These are phyloP conservation scores for Mormyrus lacerda DNA, from an alignment of 2,113 vertebrate species.

Conservation along the genomic window DNA sequence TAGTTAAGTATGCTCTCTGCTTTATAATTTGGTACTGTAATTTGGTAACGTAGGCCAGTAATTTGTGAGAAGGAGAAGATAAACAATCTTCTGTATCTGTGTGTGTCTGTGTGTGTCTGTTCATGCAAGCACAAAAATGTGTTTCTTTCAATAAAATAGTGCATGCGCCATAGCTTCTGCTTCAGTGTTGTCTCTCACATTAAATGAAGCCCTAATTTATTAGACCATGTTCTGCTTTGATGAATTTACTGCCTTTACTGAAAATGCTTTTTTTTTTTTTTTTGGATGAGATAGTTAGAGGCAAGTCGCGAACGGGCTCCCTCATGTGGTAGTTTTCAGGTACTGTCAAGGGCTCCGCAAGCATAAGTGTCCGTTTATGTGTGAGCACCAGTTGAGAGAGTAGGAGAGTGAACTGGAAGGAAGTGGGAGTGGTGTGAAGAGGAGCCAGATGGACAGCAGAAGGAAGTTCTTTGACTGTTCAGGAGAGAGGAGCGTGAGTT, in stretches of 20 bases:
- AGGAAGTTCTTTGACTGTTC: conserved; percentile 64
- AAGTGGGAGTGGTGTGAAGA: conserved; percentile 70
- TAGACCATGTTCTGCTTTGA: neutral
- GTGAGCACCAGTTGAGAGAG: conserved; percentile 72
- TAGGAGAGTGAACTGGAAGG: conserved; percentile 71
- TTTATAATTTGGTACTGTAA: neutral
- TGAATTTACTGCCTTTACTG: neutral
- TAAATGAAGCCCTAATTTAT: neutral
- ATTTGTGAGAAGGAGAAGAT: neutral
- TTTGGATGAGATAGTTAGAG: neutral
- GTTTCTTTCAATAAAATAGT: neutral
- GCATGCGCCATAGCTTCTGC: neutral
- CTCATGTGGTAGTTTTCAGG: conserved; percentile 4
- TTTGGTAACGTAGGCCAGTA: neutral
- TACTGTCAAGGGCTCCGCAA: neutral
- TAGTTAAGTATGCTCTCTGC: neutral
- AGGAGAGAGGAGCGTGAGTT: conserved; percentile 59
- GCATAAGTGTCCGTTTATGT: neutral
- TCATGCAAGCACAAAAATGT: neutral
- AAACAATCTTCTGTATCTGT: neutral
- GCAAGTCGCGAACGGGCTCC: neutral
- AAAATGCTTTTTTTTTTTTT: neutral
- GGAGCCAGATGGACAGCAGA: conserved; percentile 80
- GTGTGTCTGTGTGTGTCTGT: neutral
- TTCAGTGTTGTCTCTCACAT: neutral